phyloP scores from a whole-genome alignment of 1,140 invertebrate species.

The Cryptotermes secundus region DNA sequence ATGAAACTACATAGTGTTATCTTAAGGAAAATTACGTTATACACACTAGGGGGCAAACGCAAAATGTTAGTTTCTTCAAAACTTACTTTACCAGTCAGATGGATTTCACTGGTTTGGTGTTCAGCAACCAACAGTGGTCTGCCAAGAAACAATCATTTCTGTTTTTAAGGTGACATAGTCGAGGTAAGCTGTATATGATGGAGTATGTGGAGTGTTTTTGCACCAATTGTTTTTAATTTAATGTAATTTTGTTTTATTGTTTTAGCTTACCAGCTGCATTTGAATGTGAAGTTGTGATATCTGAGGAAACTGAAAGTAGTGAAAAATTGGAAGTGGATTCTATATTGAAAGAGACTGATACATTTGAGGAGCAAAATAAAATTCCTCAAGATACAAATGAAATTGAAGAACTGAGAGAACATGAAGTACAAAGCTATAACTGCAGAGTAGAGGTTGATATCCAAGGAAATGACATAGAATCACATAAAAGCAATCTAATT shows the following conservation, averaged over 20 bases:
- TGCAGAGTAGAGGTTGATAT: background rate
- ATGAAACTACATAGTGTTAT: too few relatives aligned
- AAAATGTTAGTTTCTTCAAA: too few relatives aligned
- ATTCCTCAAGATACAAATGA: background rate
- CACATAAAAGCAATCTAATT: background rate
- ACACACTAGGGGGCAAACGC: too few relatives aligned
- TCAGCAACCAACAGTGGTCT: too few relatives aligned
- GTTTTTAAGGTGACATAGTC: too few relatives aligned
- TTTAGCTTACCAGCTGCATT: background rate
- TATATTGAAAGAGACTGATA: background rate
- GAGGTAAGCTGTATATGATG: too few relatives aligned
- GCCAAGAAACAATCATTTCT: too few relatives aligned
- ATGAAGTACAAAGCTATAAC: too few relatives aligned
- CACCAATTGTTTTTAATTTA: background rate
- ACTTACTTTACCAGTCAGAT: too few relatives aligned
- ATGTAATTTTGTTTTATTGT: background rate
- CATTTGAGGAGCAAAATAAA: background rate
- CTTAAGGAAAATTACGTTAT: too few relatives aligned
- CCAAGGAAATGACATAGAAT: background rate
- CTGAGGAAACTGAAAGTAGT: background rate
- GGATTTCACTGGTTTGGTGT: too few relatives aligned
- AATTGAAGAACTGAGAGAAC: background rate
- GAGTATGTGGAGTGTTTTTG: too few relatives aligned
- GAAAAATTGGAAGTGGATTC: background rate
- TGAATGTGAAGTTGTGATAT: slow-evolving; percentile 6